Conservation (phyloP, 92 coral and sea anemone genomes). For the Palythoa grandiflora region DNA sequence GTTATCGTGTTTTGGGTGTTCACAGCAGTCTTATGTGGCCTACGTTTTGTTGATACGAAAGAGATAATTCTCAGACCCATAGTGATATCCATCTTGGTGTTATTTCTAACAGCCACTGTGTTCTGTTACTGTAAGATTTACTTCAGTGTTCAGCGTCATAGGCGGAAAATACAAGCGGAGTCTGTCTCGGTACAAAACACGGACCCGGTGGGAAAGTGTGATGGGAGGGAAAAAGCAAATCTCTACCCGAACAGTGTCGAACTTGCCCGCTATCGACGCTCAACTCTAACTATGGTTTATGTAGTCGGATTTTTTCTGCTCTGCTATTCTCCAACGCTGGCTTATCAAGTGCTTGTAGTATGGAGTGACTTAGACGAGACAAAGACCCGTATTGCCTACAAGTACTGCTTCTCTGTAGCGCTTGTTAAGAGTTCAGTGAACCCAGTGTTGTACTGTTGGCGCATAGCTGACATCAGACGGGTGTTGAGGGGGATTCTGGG, state of each 20-base stretch:
- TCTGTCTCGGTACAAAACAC: conserved; percentile 1
- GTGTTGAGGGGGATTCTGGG: conserved; percentile 29
- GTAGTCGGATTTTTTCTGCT: conserved; percentile 24
- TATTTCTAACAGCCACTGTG: conserved; percentile 12
- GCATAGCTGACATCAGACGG: conserved; percentile 31
- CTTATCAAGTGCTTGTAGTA: conserved; percentile 12
- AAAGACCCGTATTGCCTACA: conserved; percentile 15
- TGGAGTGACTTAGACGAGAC: conserved; percentile 7
- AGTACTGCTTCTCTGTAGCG: conserved; percentile 35
- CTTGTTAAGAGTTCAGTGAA: conserved; percentile 34
- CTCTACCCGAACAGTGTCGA: not conserved
- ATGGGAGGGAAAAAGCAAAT: not conserved
- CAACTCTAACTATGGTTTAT: conserved; percentile 38
- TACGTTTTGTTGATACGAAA: conserved; percentile 32
- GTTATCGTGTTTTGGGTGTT: conserved; percentile 3
- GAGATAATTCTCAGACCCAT: conserved; percentile 19
- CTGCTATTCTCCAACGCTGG: conserved; percentile 35
- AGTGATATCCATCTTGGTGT: conserved; percentile 13
- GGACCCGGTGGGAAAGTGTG: not conserved
- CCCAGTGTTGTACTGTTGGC: conserved; percentile 42
- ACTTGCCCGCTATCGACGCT: conserved; percentile 38
- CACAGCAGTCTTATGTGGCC: not conserved
- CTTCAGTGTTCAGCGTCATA: conserved; percentile 14
- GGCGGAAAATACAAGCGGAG: conserved; percentile 16
- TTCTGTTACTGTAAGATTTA: conserved; percentile 38